Base-by-base conservation (phyloP, 2,888 invertebrate species). In the Standfussiana lucernea region DNA sequence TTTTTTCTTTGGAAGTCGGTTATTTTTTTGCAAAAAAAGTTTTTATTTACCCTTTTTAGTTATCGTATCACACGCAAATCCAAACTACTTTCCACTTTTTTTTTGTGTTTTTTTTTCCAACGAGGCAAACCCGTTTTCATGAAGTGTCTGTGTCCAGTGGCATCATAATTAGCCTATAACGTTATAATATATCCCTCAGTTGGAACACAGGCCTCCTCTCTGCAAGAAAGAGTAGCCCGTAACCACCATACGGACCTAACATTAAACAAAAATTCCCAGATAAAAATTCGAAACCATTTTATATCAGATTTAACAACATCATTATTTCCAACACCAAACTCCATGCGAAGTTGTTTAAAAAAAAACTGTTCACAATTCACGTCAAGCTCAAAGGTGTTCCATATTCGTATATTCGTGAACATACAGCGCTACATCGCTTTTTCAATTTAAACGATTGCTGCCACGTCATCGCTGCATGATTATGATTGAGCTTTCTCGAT, bases 381-480 rank as follows among this genome's bases (percentile, higher is more conserved):
- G 40, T 62, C 24, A 62, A 62, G 62, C 15, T 70, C 45, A 66
- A 77, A 80, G 40, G 66, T 56, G 69, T 82, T 64, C 67, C 13
- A 37, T 59, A 37, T 65, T 71, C 35, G 37, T 18, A 32, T 15
- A 35, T 70, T 53, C 64, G 40, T 28, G 21, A 64, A 68, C 50
- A 72, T 53, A 66, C 35, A 69, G 59, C 73, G 42, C 50, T 83
- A 70, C 53, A 81, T 53, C 65, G 69, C 65, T 77, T 70, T 75
- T 72, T 70, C 75, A 75, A 84, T 84, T 84, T 67, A 61, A 56
- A n/a, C 75, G 72, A 66, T 75, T 75, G 65, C 85, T 42, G 56
- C 62, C 10, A 53, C 61, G 84, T 82, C 56, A 84, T 72, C 56
- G 72, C 72, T 80, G 72, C 56, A 84, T 59, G 81, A 84, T 84